Base-by-base conservation (phyloP, 2,888 invertebrate genomes). In the Standfussiana lucernea region DNA sequence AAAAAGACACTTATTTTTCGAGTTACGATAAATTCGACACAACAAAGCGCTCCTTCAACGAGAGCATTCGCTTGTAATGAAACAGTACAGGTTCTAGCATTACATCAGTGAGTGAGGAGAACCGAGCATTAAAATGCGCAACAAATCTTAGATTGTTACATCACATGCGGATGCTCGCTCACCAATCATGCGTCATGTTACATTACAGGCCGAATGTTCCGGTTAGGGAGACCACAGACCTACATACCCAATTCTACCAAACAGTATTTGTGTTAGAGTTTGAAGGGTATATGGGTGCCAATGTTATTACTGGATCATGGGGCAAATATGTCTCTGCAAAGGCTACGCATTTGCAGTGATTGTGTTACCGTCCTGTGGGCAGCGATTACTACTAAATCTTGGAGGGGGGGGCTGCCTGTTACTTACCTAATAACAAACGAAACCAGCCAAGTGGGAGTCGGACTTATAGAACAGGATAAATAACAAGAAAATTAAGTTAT, bases 401-500 rank as follows among this genome's bases (percentile, higher is more conserved):
- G 53, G 1, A 18, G 13, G 32, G 13, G 10, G 0, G 1, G 35
- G 32, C 24, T 47, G n/a, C 35, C 21, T 21, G 10, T 72, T 71
- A 40, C 7, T 5, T 28, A 32, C 15, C 28, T n/a, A 45, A 73
- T 28, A 35, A 73, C 40, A 40, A 56, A 50, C 24, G 10, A 35
- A 76, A 56, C 18, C 35, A 37, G 13, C 13, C n/a, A 32, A 68
- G 6, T 45, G 74, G 13, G 10, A 75, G 28, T 32, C 37, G 6
- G 6, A 42, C 4, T 35, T 11, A 35, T 13, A 2, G 6, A 82
- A 24, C n/a, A 56, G 40, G 32, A 45, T 82, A 61, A 77, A 35
- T 5, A 37, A 45, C 24, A 64, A 62, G 40, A 40, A 37, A 45
- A 32, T 32, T 21, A 45, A 47, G 32, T 32, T 1, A 62, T 28